These are phyloP conservation scores for Heliconius cydno DNA, from an alignment of 2,888 invertebrate species.

Conservation along the genomic window DNA sequence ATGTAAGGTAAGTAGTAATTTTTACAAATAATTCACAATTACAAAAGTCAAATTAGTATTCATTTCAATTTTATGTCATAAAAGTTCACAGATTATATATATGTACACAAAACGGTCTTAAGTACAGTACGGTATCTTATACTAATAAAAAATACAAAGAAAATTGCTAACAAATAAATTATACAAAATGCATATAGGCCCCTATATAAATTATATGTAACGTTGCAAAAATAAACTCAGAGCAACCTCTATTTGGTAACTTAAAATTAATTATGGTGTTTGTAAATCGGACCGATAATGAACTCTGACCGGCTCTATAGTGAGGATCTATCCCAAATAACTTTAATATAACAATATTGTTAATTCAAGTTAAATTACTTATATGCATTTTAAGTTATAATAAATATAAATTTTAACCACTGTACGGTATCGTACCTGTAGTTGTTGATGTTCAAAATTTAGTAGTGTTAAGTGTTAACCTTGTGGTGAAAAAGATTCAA, in stretches of 20 bases:
- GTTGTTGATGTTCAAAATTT: background rate
- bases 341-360: too few species aligned
- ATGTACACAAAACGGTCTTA: background rate
- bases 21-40: constrained; percentile 12
- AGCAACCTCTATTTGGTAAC: too few species aligned
- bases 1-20: background rate
- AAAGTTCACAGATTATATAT: constrained; percentile 21
- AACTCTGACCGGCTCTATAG: too few species aligned
- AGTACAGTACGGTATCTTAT: background rate
- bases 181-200: too few species aligned
- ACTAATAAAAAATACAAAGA: background rate
- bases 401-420: background rate
- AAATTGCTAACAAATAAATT: background rate
- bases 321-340: too few species aligned
- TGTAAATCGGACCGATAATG: too few species aligned
- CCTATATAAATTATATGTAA: too few species aligned
- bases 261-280: too few species aligned
- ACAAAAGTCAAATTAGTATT: constrained; percentile 16
- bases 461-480: background rate
- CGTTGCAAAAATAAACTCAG: too few species aligned
- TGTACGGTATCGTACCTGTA: background rate
- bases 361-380: too few species aligned
- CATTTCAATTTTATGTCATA: constrained; percentile 21
- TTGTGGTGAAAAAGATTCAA: background rate
- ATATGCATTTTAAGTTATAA: background rate